phyloP scores from a whole-genome alignment of 2,888 invertebrate species.

The Nomada ruficornis region DNA sequence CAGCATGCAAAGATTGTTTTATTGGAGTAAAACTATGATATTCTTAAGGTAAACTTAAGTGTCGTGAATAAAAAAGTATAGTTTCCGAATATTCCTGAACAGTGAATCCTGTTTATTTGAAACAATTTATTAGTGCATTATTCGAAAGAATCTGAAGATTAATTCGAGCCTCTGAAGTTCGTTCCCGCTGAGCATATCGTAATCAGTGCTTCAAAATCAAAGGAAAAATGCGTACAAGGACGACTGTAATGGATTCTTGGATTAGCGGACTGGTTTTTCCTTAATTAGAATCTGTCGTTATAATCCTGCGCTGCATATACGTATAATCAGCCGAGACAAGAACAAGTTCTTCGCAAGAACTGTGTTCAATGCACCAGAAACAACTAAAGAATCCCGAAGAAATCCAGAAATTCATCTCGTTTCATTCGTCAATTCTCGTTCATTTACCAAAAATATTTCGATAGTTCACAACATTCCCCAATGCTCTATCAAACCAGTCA shows the following conservation, averaged over 20 bases:
- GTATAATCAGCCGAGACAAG: conserved; percentile 4
- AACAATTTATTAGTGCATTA: background rate
- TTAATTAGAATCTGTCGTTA: conserved; percentile 31
- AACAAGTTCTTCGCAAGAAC: conserved; percentile 6
- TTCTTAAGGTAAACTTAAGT: no score
- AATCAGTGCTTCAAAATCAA: background rate
- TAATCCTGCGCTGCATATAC: background rate
- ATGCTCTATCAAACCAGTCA: no score
- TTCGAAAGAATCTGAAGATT: background rate
- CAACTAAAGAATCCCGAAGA: background rate
- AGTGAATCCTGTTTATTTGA: background rate
- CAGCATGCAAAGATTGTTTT: no score
- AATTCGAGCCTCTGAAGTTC: background rate
- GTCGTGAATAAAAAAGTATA: no score
- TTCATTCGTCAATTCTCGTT: no score
- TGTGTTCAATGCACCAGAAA: background rate
- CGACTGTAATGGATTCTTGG: conserved; percentile 25
- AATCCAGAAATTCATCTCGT: background rate
- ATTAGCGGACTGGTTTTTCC: conserved; percentile 30
- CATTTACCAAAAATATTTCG: no score
- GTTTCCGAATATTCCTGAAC: no score
- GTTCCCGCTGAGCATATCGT: background rate
- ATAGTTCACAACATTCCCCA: no score
- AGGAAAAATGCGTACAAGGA: conserved; percentile 1
- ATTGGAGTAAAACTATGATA: no score